Evolutionary conservation across 1,140 invertebrate genomes (phyloP).

Genomic region (Pogonus chalceus): DNA sequence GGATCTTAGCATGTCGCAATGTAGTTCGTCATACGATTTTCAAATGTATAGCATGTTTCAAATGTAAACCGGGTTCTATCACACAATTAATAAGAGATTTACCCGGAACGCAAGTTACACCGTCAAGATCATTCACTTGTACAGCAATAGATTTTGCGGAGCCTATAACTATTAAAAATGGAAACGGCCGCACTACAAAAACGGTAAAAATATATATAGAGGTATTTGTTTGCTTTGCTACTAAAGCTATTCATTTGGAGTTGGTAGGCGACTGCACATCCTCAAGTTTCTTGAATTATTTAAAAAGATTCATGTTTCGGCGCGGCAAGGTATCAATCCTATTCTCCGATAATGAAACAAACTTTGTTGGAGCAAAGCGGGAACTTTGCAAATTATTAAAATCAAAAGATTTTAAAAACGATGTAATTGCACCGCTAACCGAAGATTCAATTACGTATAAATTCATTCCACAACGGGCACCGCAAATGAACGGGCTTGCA

Average conservation of each 20-base stretch:
- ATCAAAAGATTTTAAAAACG: too few species aligned
- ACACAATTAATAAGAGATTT: slow-evolving; percentile 7
- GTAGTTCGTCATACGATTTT: too few species aligned
- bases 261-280: too few species aligned
- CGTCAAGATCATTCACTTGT: too few species aligned
- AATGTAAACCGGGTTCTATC: too few species aligned
- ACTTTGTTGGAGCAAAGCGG: slow-evolving; percentile 17
- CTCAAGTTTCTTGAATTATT: slow-evolving; percentile 19
- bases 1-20: too few species aligned
- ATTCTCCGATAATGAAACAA: slow-evolving; percentile 11
- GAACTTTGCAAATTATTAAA: too few species aligned
- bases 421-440: too few species aligned
- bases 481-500: slow-evolving; percentile 23
- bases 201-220: slow-evolving; percentile 8
- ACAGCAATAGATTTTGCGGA: too few species aligned
- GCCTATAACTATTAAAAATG: too few species aligned
- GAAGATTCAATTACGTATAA: slow-evolving; percentile 16
- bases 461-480: slow-evolving; percentile 18
- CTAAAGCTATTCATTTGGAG: slow-evolving; percentile 5
- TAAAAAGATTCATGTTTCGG: slow-evolving; percentile 24
- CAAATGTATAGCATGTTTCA: too few species aligned
- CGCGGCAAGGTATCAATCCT: slow-evolving; percentile 14
- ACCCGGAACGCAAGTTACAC: neutral
- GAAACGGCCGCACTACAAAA: too few species aligned
- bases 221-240: slow-evolving; percentile 9